Evolutionary conservation across 2,888 invertebrate species (phyloP).

Genomic region (Gymnocheta viridis): DNA sequence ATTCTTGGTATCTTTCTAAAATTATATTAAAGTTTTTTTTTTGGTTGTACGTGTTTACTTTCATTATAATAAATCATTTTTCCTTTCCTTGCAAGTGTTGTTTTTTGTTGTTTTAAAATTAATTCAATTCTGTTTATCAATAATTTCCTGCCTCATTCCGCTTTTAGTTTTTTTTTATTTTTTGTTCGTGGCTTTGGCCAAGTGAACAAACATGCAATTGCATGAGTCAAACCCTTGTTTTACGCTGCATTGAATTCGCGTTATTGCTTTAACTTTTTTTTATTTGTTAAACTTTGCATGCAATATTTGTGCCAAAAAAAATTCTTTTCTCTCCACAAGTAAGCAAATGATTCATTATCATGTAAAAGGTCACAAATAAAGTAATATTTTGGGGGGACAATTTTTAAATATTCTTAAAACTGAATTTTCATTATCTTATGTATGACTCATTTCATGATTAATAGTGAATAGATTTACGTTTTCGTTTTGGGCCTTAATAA

Average conservation of each 20-base stretch:
- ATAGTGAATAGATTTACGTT: background rate
- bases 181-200: background rate
- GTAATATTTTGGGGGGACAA: background rate
- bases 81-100: background rate
- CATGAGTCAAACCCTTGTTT: conserved; percentile 54
- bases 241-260: conserved; percentile 26
- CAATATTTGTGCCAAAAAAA: conserved; percentile 52
- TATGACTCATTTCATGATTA: conserved; percentile 41
- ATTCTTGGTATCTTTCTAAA: background rate
- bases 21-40: background rate
- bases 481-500: background rate
- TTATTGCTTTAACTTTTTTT: background rate
- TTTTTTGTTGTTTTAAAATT: background rate
- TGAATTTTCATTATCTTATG: conserved; percentile 15
- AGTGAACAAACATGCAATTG: conserved; percentile 53
- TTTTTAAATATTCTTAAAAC: background rate
- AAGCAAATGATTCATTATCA: conserved; percentile 46
- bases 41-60: conserved; percentile 6
- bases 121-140: conserved; percentile 53
- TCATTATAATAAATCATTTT: conserved; percentile 27
- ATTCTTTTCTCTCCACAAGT: background rate
- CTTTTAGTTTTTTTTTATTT: background rate
- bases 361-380: conserved; percentile 18
- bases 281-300: conserved; percentile 27
- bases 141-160: conserved; percentile 34